A percentile compares a stretch with the other conserved stretches of the same genome.
Evolutionary conservation across 2,888 invertebrate genomes (phyloP).

Genomic region (Ramazzottius varieornatus): DNA sequence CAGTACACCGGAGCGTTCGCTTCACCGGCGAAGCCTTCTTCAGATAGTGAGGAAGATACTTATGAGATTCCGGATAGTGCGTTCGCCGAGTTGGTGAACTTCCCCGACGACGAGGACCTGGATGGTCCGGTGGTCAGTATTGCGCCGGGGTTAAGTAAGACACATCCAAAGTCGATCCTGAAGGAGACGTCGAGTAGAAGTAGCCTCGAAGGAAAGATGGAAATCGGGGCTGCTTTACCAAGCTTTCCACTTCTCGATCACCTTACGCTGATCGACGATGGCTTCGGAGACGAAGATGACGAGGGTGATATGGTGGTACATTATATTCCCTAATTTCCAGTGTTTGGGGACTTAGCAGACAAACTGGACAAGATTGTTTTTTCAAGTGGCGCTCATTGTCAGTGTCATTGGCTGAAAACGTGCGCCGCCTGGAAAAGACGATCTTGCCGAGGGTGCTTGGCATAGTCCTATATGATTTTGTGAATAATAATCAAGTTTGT

Average conservation of each 20-base stretch:
- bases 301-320: background rate
- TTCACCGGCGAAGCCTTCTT: background rate
- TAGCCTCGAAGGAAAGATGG: background rate
- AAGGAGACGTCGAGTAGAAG: background rate
- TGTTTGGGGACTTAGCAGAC: no score
- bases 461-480: no score
- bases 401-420: no score
- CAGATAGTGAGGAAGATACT: background rate
- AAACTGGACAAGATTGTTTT: no score
- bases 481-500: no score
- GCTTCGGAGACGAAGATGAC: background rate
- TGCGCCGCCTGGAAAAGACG: no score
- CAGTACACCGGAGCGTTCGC: slow-evolving; percentile 1
- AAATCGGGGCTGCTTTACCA: background rate
- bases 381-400: no score
- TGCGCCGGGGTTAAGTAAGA: background rate
- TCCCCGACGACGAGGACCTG: background rate
- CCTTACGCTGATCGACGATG: no score
- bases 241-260: no score
- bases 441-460: no score
- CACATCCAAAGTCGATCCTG: background rate
- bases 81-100: background rate
- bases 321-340: no score
- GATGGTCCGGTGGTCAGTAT: background rate
- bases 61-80: background rate